Percentiles rank a stretch among this genome's conserved stretches.
These are phyloP conservation scores for Saxicola maurus DNA, from an alignment of 2,797 vertebrate species.

Conservation along the genomic window DNA sequence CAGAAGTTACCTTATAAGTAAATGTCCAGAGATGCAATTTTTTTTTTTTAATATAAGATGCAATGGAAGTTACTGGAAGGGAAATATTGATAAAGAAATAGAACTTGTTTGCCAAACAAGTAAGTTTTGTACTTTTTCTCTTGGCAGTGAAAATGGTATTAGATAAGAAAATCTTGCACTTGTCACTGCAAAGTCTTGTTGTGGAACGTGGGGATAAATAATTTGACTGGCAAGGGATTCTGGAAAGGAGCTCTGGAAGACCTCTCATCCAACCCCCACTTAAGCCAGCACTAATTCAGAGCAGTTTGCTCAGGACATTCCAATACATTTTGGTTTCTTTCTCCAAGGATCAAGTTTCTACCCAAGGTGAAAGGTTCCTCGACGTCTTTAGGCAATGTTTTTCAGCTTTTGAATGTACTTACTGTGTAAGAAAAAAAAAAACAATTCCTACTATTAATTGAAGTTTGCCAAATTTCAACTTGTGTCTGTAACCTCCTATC, in stretches of 20 bases:
- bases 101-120: neutral
- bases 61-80: neutral
- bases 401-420: neutral
- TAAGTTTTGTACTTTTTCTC: neutral
- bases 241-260: neutral
- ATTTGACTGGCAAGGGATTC: neutral
- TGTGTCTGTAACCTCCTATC: neutral
- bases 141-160: neutral
- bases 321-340: neutral
- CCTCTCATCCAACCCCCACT: rapidly evolving
- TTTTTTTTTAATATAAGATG: neutral
- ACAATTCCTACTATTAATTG: neutral
- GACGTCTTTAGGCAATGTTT: neutral
- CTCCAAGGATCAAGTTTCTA: neutral
- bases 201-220: neutral
- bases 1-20: neutral
- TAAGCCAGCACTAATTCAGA: neutral
- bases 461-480: neutral
- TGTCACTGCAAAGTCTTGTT: neutral
- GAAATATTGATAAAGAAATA: neutral
- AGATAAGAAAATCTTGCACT: neutral
- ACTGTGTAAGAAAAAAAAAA: neutral
- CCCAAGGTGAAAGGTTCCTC: neutral
- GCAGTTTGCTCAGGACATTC: neutral
- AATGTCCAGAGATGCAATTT: neutral